Conservation (phyloP, 2,888 invertebrate genomes). For the Piscicola geometra region DNA sequence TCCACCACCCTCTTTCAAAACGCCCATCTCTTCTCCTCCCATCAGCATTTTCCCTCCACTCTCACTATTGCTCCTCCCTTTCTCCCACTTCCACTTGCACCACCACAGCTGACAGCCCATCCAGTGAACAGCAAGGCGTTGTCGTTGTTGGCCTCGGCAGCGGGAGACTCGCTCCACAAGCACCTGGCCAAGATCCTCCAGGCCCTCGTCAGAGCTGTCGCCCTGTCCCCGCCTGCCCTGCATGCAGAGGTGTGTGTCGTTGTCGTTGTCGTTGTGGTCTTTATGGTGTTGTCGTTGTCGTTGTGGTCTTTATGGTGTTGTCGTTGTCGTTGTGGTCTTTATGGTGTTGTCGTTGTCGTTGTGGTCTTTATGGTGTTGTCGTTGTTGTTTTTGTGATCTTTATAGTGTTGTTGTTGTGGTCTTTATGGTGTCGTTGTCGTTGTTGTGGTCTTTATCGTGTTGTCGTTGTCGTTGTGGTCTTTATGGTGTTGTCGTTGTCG, state of each 20-base stretch:
- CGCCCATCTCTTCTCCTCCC: no score
- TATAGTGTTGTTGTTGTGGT: no score
- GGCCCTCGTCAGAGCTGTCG: conserved; percentile 63
- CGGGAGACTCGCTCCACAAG: conserved; percentile 83
- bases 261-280: no score
- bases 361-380: not conserved
- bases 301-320: not conserved
- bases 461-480: no score
- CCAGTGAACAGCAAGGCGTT: conserved; percentile 89
- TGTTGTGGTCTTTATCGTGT: no score
- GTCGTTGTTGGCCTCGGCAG: conserved; percentile 86
- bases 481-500: not conserved
- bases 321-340: not conserved
- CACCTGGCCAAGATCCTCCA: conserved; percentile 87
- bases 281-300: no score
- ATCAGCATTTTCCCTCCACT: not conserved
- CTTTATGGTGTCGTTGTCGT: no score
- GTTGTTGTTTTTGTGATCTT: not conserved
- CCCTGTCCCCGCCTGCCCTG: no score
- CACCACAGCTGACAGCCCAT: conserved; percentile 72
- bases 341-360: not conserved
- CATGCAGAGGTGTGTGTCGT: no score
- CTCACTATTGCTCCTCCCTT: no score
- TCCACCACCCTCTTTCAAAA: no score
- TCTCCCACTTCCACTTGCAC: not conserved